Evolutionary conservation across 2,888 invertebrate species (phyloP), one percentile per base, ranked within the genome.

Genomic region (Platerodrilus igneus): DNA sequence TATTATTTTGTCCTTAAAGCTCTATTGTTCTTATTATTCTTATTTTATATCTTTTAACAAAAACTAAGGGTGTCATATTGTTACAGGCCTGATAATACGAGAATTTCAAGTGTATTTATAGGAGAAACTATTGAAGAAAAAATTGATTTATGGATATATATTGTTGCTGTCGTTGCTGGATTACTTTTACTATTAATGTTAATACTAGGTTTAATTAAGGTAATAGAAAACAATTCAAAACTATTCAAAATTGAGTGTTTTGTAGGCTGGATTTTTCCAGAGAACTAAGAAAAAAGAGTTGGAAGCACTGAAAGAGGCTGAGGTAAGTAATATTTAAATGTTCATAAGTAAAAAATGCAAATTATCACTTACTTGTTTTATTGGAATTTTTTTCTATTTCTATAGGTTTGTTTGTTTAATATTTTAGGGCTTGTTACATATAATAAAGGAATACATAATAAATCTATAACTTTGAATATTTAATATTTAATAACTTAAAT

Each of bases 261-360:
- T 61, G 35, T 44, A 71, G 72, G 49, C 62, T 43, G 74, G 74
- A 32, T 75, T 74, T 63, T 75, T 75, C 47, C 66, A 68, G 36
- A 64, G 75, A 26, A 53, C 60, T 10, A 69, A 62, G 37, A 72
- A 71, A 54, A 68, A 71, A 28, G 69, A 73, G 54, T 56, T 74
- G 51, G 63, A 71, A 44, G 64, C 68, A 33, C 52, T 73, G 38
- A 47, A 56, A 51, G 64, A 61, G 51, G 60, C 62, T 9, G 59
- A 63, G 45, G 62, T 62, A 50, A 50, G 54, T 48, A 2, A 20
- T 4, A 17, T 29, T n/a, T n/a, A 22, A 22, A 4, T n/a, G n/a
- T n/a, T n/a, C n/a, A n/a, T n/a, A n/a, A n/a, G n/a, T n/a, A n/a
- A n/a, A n/a, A n/a, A n/a, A n/a, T n/a, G n/a, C n/a, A n/a, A n/a